Evolutionary conservation across 2,888 invertebrate genomes (phyloP).

Genomic region (Caenorhabditis zanzibari): DNA sequence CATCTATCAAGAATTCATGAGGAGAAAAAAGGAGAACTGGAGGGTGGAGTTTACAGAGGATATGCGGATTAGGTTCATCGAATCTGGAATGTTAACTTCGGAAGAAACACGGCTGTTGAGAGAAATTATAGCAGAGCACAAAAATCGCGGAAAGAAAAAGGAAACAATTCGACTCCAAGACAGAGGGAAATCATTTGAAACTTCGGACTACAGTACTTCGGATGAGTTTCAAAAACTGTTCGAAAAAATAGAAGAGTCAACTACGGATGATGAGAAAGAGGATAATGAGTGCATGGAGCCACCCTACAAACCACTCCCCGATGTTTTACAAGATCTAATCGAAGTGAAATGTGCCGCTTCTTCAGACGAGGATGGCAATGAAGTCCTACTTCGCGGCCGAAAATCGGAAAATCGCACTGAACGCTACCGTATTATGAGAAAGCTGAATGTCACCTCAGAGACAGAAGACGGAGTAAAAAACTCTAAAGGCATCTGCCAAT

Average conservation of each 20-base stretch:
- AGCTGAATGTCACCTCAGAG: neutral
- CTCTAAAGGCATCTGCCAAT: neutral
- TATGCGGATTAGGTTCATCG: neutral
- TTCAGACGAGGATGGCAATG: neutral
- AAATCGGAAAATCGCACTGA: neutral
- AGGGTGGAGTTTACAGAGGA: neutral
- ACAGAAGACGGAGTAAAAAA: too few species aligned
- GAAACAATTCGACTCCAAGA: neutral
- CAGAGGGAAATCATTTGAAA: slow-evolving; percentile 1
- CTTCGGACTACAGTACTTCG: slow-evolving; percentile 17
- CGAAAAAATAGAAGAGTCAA: neutral
- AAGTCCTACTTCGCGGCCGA: neutral
- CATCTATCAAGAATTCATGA: slow-evolving; percentile 4
- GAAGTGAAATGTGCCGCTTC: too few species aligned
- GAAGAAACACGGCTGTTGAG: neutral
- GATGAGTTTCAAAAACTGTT: slow-evolving; percentile 6
- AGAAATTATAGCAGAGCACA: neutral
- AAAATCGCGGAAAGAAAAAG: neutral
- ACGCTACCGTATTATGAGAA: neutral
- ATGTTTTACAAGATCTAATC: neutral
- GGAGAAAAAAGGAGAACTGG: neutral
- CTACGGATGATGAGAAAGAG: slow-evolving; percentile 3
- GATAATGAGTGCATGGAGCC: neutral
- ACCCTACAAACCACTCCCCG: slow-evolving; percentile 7
- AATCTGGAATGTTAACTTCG: neutral